Percentiles rank a stretch among this genome's conserved stretches.
Evolutionary conservation across 2,888 invertebrate genomes (phyloP).

Genomic region (Brachyptera risi): DNA sequence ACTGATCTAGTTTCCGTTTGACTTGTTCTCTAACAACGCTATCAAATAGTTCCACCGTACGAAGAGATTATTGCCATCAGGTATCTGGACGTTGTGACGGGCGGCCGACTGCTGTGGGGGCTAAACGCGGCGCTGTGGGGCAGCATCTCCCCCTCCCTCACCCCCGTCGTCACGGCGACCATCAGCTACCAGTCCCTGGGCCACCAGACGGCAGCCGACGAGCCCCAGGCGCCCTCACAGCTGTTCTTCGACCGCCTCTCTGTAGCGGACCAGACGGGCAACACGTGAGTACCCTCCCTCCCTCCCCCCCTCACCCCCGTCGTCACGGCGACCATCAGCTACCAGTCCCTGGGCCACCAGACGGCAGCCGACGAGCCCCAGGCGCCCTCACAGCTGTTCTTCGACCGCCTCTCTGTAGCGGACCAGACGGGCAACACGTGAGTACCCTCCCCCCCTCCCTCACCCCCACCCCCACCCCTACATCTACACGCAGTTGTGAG

Average conservation of each 20-base stretch:
- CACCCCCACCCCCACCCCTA: too few species aligned
- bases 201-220: conserved; percentile 36
- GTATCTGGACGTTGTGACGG: conserved; percentile 40
- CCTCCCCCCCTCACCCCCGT: conserved; percentile 37
- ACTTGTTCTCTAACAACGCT: too few species aligned
- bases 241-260: conserved; percentile 42
- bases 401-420: conserved; percentile 42
- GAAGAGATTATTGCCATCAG: too few species aligned
- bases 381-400: conserved; percentile 32
- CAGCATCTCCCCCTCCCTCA: conserved; percentile 38
- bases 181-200: conserved; percentile 41
- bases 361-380: conserved; percentile 31
- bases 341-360: conserved; percentile 40
- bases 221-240: conserved; percentile 16
- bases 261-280: conserved; percentile 44
- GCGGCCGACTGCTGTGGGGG: conserved; percentile 41
- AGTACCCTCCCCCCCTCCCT: too few species aligned
- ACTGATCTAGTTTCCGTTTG: too few species aligned
- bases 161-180: conserved; percentile 39
- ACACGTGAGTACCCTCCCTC: too few species aligned
- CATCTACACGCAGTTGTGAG: too few species aligned
- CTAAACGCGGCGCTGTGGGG: conserved; percentile 44
- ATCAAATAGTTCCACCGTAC: too few species aligned
- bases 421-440: conserved; percentile 46
- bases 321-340: conserved; percentile 41